These are phyloP conservation scores for Trichonephila clavata DNA, from an alignment of 1,140 invertebrate species.

Conservation along the genomic window DNA sequence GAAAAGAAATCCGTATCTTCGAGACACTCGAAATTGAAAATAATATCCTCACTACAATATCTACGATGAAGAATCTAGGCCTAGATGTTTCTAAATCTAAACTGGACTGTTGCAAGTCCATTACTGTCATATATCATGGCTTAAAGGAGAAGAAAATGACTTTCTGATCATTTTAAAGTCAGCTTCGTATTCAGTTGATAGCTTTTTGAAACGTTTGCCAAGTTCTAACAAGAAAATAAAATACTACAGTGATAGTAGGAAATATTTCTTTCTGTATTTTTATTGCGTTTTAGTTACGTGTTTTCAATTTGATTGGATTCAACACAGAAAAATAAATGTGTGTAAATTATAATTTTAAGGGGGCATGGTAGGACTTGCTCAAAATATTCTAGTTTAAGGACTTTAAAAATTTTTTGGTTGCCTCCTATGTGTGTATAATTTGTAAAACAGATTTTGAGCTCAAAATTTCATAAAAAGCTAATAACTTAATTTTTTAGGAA, in stretches of 20 bases:
- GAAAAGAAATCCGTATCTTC: conserved; percentile 54
- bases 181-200: conserved; percentile 70
- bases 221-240: conserved; percentile 73
- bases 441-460: too few species aligned
- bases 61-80: conserved; percentile 38
- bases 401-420: too few species aligned
- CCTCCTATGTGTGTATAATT: too few species aligned
- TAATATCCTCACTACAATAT: conserved; percentile 61
- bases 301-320: background rate
- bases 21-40: conserved; percentile 56
- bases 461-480: too few species aligned
- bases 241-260: conserved; percentile 29
- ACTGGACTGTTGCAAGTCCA: conserved; percentile 67
- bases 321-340: background rate
- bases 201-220: conserved; percentile 74
- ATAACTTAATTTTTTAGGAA: too few species aligned
- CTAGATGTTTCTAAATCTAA: conserved; percentile 61
- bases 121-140: conserved; percentile 70
- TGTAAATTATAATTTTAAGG: background rate
- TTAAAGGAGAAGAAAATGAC: conserved; percentile 75
- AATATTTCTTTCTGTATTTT: conserved; percentile 35
- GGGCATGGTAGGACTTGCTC: too few species aligned
- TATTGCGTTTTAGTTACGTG: conserved; percentile 33
- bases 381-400: too few species aligned
- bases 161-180: conserved; percentile 74